A percentile compares a stretch with the other conserved stretches of the same genome.
phyloP scores from a whole-genome alignment of 2,113 vertebrate species.

The Neotoma lepida region DNA sequence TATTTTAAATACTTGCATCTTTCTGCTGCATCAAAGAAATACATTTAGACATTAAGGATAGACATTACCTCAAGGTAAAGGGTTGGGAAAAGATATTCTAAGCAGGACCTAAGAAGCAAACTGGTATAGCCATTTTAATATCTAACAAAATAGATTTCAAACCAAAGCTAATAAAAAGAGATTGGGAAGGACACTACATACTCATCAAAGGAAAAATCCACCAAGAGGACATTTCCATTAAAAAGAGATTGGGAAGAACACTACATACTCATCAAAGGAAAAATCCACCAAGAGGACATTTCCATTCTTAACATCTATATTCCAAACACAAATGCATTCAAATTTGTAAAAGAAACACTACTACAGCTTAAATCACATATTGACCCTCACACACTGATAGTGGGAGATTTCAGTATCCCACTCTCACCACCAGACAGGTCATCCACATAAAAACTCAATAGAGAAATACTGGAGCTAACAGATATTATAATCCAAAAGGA shows the following conservation, averaged over 20 bases:
- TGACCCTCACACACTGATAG: not conserved
- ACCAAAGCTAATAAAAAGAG: not conserved
- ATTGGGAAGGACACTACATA: not conserved
- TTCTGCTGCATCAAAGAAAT: not conserved
- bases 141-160: not conserved
- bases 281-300: too few relatives aligned
- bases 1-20: too few relatives aligned
- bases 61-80: not conserved
- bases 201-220: not conserved
- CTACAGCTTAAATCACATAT: not conserved
- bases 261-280: too few relatives aligned
- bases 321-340: not conserved
- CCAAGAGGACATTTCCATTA: not conserved
- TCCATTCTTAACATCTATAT: not conserved
- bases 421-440: not conserved
- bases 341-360: not conserved
- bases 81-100: not conserved
- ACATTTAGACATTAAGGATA: not conserved
- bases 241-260: too few relatives aligned
- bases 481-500: not conserved
- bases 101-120: not conserved
- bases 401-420: not conserved
- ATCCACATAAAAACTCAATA: not conserved
- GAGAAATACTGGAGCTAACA: not conserved
- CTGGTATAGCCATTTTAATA: not conserved